Conservation (phyloP, 2,888 invertebrate species). For the Melolontha melolontha region DNA sequence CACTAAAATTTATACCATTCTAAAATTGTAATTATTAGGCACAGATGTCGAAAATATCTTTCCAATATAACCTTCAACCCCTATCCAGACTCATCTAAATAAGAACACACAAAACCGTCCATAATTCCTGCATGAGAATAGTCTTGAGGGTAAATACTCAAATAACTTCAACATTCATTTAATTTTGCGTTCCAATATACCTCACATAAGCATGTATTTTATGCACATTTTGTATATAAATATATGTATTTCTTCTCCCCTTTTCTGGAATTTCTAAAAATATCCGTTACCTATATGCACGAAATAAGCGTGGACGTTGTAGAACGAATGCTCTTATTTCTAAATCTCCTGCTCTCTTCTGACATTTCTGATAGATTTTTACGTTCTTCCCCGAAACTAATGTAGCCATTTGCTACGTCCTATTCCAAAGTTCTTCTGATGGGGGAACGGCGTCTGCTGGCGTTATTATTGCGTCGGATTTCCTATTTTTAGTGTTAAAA, state of each 20-base stretch:
- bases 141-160: constrained; percentile 42
- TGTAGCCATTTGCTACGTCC: constrained; percentile 45
- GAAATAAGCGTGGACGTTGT: neutral
- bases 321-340: constrained; percentile 39
- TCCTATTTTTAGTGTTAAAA: constrained; percentile 41
- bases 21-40: constrained; percentile 27
- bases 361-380: constrained; percentile 47
- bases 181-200: constrained; percentile 46
- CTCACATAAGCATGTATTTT: constrained; percentile 34
- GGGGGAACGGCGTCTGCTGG: neutral
- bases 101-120: constrained; percentile 4
- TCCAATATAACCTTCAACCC: constrained; percentile 35
- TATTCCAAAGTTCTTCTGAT: constrained; percentile 23
- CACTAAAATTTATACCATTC: constrained; percentile 29
- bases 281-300: constrained; percentile 40
- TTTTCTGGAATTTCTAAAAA: constrained; percentile 52
- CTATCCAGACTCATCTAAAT: constrained; percentile 8
- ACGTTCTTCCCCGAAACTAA: constrained; percentile 44
- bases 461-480: constrained; percentile 12
- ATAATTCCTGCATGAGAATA: constrained; percentile 29
- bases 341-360: constrained; percentile 35
- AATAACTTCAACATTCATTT: constrained; percentile 40
- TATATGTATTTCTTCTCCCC: constrained; percentile 44
- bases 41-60: constrained; percentile 32
- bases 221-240: constrained; percentile 21